Percentiles rank a stretch among this genome's conserved stretches.
These are phyloP conservation scores for Stichodactyla mertensii DNA, from an alignment of 64 coral and sea anemone genomes.

Conservation along the genomic window DNA sequence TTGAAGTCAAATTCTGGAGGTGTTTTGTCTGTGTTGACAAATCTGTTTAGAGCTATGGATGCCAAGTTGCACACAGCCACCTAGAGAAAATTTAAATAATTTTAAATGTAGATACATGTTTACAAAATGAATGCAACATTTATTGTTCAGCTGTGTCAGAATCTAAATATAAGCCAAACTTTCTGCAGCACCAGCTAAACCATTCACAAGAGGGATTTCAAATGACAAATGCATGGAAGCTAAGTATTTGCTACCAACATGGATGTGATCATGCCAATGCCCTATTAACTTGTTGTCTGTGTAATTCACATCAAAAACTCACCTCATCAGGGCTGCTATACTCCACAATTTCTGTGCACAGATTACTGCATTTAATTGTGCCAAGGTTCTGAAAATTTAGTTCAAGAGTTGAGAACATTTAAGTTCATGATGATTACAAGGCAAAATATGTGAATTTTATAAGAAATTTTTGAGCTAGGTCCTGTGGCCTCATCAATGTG, in stretches of 20 bases:
- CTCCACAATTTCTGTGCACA: conserved; percentile 97
- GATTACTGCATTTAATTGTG: conserved; percentile 98
- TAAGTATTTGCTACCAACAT: no score
- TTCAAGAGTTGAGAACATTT: background rate
- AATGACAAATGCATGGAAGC: no score
- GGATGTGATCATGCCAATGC: no score
- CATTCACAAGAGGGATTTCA: no score
- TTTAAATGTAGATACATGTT: background rate
- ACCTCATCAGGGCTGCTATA: conserved; percentile 96
- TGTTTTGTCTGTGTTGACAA: conserved; percentile 72
- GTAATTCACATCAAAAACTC: background rate
- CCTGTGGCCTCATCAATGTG: no score
- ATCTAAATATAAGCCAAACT: no score
- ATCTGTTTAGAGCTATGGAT: conserved; percentile 89
- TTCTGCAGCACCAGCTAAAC: no score
- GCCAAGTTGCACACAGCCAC: conserved; percentile 98
- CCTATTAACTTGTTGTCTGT: background rate
- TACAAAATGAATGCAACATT: no score
- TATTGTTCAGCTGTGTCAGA: no score
- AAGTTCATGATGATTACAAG: background rate
- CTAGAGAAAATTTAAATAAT: conserved; percentile 18
- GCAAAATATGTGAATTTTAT: no score
- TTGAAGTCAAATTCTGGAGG: conserved; percentile 70
- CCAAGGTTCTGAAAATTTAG: conserved; percentile 71
- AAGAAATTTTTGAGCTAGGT: no score